A percentile compares a stretch with the other conserved stretches of the same genome.
phyloP scores from a whole-genome alignment of 2,113 vertebrate species.

The Opisthocomus hoazin region DNA sequence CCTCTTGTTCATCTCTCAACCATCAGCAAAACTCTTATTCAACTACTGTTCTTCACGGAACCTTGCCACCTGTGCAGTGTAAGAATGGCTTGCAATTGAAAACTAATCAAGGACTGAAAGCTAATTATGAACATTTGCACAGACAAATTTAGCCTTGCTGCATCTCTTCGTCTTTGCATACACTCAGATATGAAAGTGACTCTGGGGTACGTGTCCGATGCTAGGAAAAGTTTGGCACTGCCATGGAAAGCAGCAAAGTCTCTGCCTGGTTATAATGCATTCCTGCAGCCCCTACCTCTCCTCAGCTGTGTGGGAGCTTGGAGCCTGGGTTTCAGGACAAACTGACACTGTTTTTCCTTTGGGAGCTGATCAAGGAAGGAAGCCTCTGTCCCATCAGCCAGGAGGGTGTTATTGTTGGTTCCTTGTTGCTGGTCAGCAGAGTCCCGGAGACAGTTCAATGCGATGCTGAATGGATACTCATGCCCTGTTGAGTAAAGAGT shows the following conservation, averaged over 20 bases:
- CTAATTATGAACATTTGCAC: background rate
- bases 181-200: background rate
- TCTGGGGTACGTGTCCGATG: background rate
- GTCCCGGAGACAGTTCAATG: slow-evolving; percentile 56
- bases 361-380: slow-evolving; percentile 57
- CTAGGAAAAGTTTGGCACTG: background rate
- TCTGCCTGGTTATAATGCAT: background rate
- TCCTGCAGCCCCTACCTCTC: slow-evolving; percentile 51
- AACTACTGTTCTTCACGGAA: background rate
- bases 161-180: background rate
- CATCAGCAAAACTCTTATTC: background rate
- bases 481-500: slow-evolving; percentile 65
- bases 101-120: background rate
- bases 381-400: slow-evolving; percentile 30
- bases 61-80: background rate
- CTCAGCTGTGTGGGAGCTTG: slow-evolving; percentile 40
- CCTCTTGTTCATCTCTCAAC: background rate
- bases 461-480: slow-evolving; percentile 73
- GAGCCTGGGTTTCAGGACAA: slow-evolving; percentile 68
- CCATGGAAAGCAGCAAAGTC: background rate
- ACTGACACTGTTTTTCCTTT: slow-evolving; percentile 66
- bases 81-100: background rate
- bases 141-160: background rate
- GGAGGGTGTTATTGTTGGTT: slow-evolving; percentile 37
- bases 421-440: slow-evolving; percentile 45